Conservation (phyloP, 1,140 invertebrate species). For the fruit fly (Drosophila melanogaster) region DNA sequence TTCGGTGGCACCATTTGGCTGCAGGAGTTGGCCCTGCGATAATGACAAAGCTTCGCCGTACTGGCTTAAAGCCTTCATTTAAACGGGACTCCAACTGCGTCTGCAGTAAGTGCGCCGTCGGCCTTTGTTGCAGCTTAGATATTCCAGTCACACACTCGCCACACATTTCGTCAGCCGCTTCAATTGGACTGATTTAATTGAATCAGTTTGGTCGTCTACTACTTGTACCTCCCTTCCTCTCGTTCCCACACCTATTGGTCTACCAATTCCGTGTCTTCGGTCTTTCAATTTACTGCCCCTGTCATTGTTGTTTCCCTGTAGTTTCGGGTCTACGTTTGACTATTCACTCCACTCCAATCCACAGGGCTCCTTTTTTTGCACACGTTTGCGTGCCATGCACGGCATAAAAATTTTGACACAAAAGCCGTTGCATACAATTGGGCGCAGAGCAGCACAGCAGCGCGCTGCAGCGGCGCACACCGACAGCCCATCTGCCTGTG, state of each 20-base stretch:
- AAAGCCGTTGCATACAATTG: conserved; percentile 76
- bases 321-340: conserved; percentile 48
- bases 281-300: conserved; percentile 75
- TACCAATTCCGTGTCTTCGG: conserved; percentile 45
- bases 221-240: neutral
- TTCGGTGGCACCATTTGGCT: conserved; percentile 65
- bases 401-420: conserved; percentile 82
- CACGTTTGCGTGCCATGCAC: conserved; percentile 80
- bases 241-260: neutral
- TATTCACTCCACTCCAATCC: conserved; percentile 50
- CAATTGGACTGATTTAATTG: conserved; percentile 83
- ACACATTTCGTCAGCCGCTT: conserved; percentile 74
- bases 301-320: conserved; percentile 41
- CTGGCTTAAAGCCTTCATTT: conserved; percentile 70
- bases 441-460: conserved; percentile 26
- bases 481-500: conserved; percentile 12
- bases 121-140: conserved; percentile 64
- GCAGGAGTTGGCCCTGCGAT: conserved; percentile 23
- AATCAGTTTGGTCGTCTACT: conserved; percentile 74
- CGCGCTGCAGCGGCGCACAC: neutral
- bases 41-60: conserved; percentile 64
- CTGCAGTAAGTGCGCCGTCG: conserved; percentile 35
- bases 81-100: conserved; percentile 31
- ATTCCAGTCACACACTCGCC: conserved; percentile 61
- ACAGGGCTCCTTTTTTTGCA: conserved; percentile 45